Base-by-base conservation (phyloP, 2,888 invertebrate species). In the Hemicrepidius hirtus region DNA sequence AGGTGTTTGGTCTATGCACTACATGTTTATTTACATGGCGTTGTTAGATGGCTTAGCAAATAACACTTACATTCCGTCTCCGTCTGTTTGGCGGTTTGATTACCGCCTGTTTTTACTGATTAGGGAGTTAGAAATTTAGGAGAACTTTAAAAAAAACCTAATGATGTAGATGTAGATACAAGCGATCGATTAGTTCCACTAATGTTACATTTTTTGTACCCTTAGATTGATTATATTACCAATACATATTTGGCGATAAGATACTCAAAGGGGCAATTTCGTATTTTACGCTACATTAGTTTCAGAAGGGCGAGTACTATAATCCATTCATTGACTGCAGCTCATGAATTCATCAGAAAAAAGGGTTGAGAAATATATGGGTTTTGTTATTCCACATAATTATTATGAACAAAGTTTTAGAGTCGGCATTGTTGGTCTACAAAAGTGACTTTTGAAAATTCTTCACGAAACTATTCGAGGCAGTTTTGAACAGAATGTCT, bases 1-100 rank as follows among this genome's bases (percentile, higher is more conserved):
- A 75, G 76, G 75, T 76, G 75, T 75, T 76, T 73, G 73, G 71
- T 75, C 68, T 70, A 76, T 76, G 75, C 75, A 73, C 71, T 68
- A 76, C 71, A 72, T 72, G 65, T 72, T 64, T 66, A 75, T 75
- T 75, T 66, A 72, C 69, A 72, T 41, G 40, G 63, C 55, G 59
- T 65, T 49, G 59, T 65, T 60, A 70, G 60, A 59, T 62, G 46
- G 60, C 62, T 68, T 65, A 46, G 71, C 50, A 74, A 74, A 74
- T 74, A 71, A 57, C 46, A 68, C 44, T 68, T 57, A 68, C 37
- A 24, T 18, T 13, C 16, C 41, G 9, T 13, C 18, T 7, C 20
- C 18, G n/a, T 35, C 13, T 57, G 57, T 7, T 28, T 41, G 44
- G 3, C 3, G 41, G 13, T 32, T 35, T 20, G 40, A 20, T 24